Base-by-base conservation (phyloP, 1,140 invertebrate genomes). In the Eriocheir sinensis region DNA sequence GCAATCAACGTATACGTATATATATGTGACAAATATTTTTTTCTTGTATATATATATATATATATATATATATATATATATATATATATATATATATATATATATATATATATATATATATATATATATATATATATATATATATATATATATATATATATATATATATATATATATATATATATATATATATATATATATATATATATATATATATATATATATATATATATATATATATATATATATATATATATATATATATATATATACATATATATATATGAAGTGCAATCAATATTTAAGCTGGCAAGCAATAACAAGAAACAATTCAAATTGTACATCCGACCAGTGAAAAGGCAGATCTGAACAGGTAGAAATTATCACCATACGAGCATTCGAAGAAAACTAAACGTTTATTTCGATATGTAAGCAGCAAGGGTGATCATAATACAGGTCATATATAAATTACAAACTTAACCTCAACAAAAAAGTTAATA, bases 81-180 rank as follows among this genome's bases (percentile, higher is more conserved):
- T 60, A 91, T 60, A 91, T 53, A 91, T 91, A 91, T 91, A 91
- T 60, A 91, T 60, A 91, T 36, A 91, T 60, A 91, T 91, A 53
- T 60, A 91, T 60, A 91, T 60, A 91, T 60, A 53, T 60, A 91
- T 60, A 48, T 60, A 60, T 60, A 60, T 36, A 91, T 60, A 91
- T 60, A 91, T 60, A 91, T 60, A 53, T 60, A 91, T 60, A 60
- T 60, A 91, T 60, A 91, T 60, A 91, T 60, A 91, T 60, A 91
- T 44, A 91, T 60, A n/a, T 60, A 60, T 36, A 60, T 60, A 91
- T 60, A 91, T 60, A 40, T 60, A 91, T 60, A 53, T 36, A 53
- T 60, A 91, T 60, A 91, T 60, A 91, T 60, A 91, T 60, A 91
- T 60, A 91, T 60, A 53, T 60, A 91, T 60, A 53, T 60, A 91